These are phyloP conservation scores for Notocelia uddmanniana DNA, from an alignment of 2,888 invertebrate genomes.

Conservation along the genomic window DNA sequence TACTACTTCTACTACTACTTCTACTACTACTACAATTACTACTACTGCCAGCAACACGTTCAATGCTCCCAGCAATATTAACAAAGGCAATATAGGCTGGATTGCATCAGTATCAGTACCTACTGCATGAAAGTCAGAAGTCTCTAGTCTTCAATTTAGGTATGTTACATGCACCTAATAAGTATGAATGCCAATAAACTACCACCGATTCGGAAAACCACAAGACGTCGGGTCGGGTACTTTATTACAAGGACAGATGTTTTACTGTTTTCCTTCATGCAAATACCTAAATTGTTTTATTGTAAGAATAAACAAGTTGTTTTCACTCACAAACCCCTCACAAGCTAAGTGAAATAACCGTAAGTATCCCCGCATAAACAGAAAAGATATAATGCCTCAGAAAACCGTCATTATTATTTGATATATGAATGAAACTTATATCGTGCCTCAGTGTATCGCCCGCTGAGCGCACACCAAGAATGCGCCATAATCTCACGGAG, in stretches of 20 bases:
- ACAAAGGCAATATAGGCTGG: too few relatives aligned
- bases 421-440: conserved; percentile 42
- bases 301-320: background rate
- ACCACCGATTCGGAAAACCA: too few relatives aligned
- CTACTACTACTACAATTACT: too few relatives aligned
- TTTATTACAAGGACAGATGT: background rate
- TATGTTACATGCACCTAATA: too few relatives aligned
- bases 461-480: conserved; percentile 62
- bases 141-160: too few relatives aligned
- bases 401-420: conserved; percentile 40
- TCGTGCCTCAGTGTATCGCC: conserved; percentile 59
- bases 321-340: conserved; percentile 3
- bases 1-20: too few relatives aligned
- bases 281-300: background rate
- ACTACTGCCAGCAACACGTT: too few relatives aligned
- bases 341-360: conserved; percentile 28
- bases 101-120: too few relatives aligned
- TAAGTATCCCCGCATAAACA: conserved; percentile 31
- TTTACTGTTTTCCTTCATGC: background rate
- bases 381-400: conserved; percentile 26
- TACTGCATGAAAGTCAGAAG: too few relatives aligned
- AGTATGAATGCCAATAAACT: too few relatives aligned
- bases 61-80: too few relatives aligned
- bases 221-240: too few relatives aligned
- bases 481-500: conserved; percentile 74